Evolutionary conservation across 1,140 invertebrate species (phyloP).

Genomic region (Drosophila serrata): DNA sequence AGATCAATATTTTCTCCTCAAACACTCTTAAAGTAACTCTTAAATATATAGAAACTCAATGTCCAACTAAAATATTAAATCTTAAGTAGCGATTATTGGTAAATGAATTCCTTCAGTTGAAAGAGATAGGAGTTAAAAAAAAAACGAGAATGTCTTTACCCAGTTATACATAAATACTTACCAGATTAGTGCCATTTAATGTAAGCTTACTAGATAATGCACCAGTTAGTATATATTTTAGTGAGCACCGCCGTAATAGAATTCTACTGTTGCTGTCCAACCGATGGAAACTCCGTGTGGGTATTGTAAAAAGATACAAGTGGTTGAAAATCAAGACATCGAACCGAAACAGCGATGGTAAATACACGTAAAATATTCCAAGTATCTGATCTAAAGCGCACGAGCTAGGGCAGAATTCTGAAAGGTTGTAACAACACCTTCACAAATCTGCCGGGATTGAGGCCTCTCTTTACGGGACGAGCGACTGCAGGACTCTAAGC

Average conservation of each 20-base stretch:
- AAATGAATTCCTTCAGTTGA: not conserved
- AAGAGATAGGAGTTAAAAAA: not conserved
- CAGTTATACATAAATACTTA: conserved; percentile 12
- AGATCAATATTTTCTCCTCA: not conserved
- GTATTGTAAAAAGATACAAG: conserved; percentile 73
- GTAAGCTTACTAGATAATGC: conserved; percentile 63
- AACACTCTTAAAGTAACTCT: not conserved
- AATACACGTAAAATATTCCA: conserved; percentile 82
- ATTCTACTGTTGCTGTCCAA: conserved; percentile 59
- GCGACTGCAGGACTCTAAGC: conserved; percentile 53
- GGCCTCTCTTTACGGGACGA: conserved; percentile 64
- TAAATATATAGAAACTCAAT: not conserved
- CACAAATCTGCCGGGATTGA: conserved; percentile 66
- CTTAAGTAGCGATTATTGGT: not conserved
- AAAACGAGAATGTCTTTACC: not conserved
- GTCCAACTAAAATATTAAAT: not conserved
- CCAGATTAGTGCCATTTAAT: conserved; percentile 53
- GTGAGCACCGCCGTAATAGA: conserved; percentile 14
- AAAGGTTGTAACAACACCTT: conserved; percentile 32
- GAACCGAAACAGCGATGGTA: conserved; percentile 74
- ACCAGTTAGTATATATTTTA: conserved; percentile 20
- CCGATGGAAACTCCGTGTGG: conserved; percentile 25
- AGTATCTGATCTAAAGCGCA: conserved; percentile 50
- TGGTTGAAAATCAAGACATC: conserved; percentile 21
- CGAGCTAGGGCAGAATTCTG: conserved; percentile 59